Conservation (phyloP, 2,113 vertebrate species). For the Oncorhynchus masou region DNA sequence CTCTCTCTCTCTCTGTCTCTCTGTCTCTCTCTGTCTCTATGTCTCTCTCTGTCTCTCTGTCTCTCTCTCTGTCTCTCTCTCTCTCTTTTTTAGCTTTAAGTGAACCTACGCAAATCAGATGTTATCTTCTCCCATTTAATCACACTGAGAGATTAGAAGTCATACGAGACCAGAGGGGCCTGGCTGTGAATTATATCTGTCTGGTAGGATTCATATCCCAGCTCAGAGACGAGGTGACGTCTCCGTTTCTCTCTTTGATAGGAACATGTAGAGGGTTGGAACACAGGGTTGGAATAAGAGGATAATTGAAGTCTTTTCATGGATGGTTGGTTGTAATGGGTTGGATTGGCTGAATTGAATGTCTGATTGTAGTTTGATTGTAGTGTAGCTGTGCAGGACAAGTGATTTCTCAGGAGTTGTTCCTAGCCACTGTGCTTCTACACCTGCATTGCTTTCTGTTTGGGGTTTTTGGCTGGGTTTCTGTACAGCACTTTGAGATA, state of each 20-base stretch:
- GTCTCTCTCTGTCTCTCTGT: not conserved
- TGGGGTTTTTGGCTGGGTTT: no score
- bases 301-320: constrained; percentile 20
- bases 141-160: constrained; percentile 54
- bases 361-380: not conserved
- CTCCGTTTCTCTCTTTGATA: constrained; percentile 39
- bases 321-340: constrained; percentile 18
- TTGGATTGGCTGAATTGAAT: constrained; percentile 20
- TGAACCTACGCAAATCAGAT: constrained; percentile 59
- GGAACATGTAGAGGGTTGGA: constrained; percentile 34
- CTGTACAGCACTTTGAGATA: no score
- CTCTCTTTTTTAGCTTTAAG: constrained; percentile 37
- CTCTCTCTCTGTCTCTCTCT: not conserved
- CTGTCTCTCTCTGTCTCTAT: no score
- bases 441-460: no score
- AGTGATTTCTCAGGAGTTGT: not conserved
- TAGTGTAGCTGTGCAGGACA: constrained; percentile 19
- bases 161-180: constrained; percentile 38
- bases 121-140: constrained; percentile 64
- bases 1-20: no score
- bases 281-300: constrained; percentile 8
- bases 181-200: constrained; percentile 40
- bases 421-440: no score
- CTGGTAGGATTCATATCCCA: constrained; percentile 49
- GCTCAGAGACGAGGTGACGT: constrained; percentile 48